Conservation (phyloP, 2,797 vertebrate species). For the Manis javanica region DNA sequence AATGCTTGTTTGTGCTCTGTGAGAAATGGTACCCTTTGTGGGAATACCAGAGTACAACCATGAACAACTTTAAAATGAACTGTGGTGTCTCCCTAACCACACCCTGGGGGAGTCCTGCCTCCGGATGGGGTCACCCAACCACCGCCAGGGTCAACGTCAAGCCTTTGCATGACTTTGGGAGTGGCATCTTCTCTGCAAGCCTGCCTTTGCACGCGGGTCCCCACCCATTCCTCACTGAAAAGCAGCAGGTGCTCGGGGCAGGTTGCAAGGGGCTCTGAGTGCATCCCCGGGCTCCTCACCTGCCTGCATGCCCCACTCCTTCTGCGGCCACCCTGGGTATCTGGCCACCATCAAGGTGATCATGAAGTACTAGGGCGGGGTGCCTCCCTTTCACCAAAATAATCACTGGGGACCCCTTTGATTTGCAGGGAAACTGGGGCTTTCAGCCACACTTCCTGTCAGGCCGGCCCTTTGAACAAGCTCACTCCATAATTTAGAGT, state of each 20-base stretch:
- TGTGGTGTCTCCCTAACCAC: neutral
- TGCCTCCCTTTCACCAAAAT: slow-evolving; percentile 68
- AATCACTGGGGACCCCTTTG: slow-evolving; percentile 87
- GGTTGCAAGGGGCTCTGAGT: neutral
- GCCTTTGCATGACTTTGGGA: too few species aligned
- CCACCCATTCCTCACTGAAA: neutral
- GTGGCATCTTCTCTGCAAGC: neutral
- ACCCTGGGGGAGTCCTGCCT: neutral
- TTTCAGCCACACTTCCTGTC: slow-evolving; percentile 86
- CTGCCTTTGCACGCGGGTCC: fast-evolving
- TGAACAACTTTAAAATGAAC: neutral
- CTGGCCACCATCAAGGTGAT: slow-evolving; percentile 74
- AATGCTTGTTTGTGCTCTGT: neutral
- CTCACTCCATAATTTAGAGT: slow-evolving; percentile 91
- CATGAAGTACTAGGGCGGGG: slow-evolving; percentile 56
- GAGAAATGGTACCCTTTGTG: too few species aligned
- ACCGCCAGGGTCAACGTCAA: neutral
- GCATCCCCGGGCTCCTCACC: slow-evolving; percentile 43
- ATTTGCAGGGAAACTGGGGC: slow-evolving; percentile 91
- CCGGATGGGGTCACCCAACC: fast-evolving
- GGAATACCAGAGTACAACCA: neutral
- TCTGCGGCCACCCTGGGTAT: slow-evolving; percentile 41
- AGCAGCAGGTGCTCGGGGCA: neutral
- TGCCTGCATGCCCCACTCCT: slow-evolving; percentile 49
- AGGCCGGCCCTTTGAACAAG: slow-evolving; percentile 90